These are phyloP conservation scores for Poecilia wingei DNA, from an alignment of 2,797 vertebrate species.

Conservation along the genomic window DNA sequence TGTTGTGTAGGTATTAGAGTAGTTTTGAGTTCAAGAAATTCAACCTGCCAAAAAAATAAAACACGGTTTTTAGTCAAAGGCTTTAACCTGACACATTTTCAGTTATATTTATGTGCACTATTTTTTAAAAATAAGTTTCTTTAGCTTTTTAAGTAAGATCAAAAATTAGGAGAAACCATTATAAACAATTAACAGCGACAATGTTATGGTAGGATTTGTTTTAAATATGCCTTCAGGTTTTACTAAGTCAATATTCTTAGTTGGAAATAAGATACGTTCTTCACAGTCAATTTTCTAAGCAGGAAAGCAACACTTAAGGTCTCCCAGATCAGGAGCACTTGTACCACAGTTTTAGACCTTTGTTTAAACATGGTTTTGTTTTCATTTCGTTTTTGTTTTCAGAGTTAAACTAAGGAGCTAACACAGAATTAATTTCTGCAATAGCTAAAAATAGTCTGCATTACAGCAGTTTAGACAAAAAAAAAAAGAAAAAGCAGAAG, in stretches of 20 bases:
- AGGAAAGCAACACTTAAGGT: background rate
- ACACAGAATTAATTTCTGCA: constrained; percentile 19
- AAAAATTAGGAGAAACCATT: background rate
- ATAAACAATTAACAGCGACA: background rate
- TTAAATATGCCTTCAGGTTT: background rate
- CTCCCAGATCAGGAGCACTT: background rate
- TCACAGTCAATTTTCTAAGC: background rate
- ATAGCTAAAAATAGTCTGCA: constrained; percentile 22
- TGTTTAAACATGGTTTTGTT: constrained; percentile 1
- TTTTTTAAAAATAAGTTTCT: background rate
- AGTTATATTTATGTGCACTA: background rate
- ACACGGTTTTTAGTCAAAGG: background rate
- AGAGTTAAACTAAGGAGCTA: constrained; percentile 25
- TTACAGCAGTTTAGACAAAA: constrained; percentile 47
- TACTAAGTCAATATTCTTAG: background rate
- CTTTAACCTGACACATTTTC: background rate
- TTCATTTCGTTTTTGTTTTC: constrained; percentile 27
- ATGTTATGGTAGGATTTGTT: background rate
- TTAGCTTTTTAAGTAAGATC: background rate
- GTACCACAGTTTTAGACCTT: background rate
- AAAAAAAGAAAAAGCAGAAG: constrained; percentile 5
- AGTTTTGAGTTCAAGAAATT: background rate
- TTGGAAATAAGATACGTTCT: background rate
- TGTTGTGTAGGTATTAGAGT: background rate
- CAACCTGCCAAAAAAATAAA: background rate